Conservation (phyloP, 2,113 vertebrate genomes). For the Calidris pygmaea region DNA sequence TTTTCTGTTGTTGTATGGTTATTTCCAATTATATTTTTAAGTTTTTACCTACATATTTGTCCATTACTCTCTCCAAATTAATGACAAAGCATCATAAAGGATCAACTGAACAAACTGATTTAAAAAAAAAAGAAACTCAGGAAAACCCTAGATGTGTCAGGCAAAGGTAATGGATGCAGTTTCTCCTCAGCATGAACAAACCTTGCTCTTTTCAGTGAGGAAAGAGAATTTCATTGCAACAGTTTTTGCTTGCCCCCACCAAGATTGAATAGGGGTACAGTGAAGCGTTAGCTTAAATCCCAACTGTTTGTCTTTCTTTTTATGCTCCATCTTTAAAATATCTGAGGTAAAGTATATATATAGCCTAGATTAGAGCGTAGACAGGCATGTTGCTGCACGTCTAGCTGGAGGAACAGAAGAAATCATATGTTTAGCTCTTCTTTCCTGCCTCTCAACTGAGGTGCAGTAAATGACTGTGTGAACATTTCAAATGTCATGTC, state of each 20-base stretch:
- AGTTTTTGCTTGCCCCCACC: neutral
- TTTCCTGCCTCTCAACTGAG: constrained; percentile 19
- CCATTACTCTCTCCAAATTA: neutral
- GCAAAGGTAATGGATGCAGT: neutral
- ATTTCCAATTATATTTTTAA: neutral
- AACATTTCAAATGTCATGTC: neutral
- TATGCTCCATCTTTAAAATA: constrained; percentile 27
- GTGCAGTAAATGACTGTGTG: constrained; percentile 19
- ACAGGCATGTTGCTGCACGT: constrained; percentile 34
- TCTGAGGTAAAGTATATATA: constrained; percentile 18
- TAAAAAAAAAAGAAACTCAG: neutral
- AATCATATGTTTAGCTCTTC: constrained; percentile 37
- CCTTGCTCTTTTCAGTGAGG: neutral
- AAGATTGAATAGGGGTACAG: neutral
- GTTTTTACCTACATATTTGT: neutral
- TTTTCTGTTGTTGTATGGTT: neutral
- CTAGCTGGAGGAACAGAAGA: constrained; percentile 54
- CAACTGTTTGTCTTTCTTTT: constrained; percentile 23
- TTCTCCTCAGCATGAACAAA: neutral
- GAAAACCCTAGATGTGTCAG: neutral
- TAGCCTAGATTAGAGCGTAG: constrained; percentile 39
- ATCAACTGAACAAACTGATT: neutral
- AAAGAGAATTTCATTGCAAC: neutral
- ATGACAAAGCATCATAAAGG: neutral
- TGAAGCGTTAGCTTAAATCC: neutral